Evolutionary conservation across 1,140 invertebrate genomes (phyloP), one percentile per base, ranked within the genome.

Genomic region (Archivesica marissinica): DNA sequence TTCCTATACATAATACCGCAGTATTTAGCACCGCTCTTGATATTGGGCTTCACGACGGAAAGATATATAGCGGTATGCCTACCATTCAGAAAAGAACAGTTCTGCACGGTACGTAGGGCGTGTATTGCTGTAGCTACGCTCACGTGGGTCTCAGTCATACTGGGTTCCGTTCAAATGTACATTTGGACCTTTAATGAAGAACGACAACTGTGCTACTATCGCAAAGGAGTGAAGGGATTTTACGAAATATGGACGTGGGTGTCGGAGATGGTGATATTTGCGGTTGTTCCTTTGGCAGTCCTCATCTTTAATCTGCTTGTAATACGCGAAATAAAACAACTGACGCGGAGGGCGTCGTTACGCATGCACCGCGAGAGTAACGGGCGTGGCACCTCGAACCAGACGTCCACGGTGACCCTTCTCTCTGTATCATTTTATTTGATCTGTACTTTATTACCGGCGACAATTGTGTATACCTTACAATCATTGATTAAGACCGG

Each of bases 51-150:
- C 39, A 99, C 98, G 0, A 95, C 99, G 86, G 98, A 99, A 94
- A 95, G 98, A 54, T 99, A 98, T 94, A 96, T 99, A 44, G 98
- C 98, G 0, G 98, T 99, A 0, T 99, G 98, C 92, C 97, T 98
- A 93, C 98, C 98, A 0, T 95, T 99, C 30, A 95, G 96, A 79
- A 91, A 91, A 78, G 92, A 91, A 61, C 89, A 88, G 52, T 90
- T 80, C 74, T 93, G 92, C 79, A 93, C 91, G 1, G 90, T 91
- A 1, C 39, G 61, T 0, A 56, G 89, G 25, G 91, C 92, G 52
- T 79, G 86, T 28, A 72, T 82, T n/a, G 81, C 89, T 6, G 89
- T 90, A 35, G 11, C 70, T 9, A 28, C 66, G 11, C 70, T 92
- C 17, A 68, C 86, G 1, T 23, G 88, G n/a, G 70, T 92, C 25